Evolutionary conservation across 2,888 invertebrate species (phyloP), one percentile per base, ranked within the genome.

Genomic region (Lagria hirta): DNA sequence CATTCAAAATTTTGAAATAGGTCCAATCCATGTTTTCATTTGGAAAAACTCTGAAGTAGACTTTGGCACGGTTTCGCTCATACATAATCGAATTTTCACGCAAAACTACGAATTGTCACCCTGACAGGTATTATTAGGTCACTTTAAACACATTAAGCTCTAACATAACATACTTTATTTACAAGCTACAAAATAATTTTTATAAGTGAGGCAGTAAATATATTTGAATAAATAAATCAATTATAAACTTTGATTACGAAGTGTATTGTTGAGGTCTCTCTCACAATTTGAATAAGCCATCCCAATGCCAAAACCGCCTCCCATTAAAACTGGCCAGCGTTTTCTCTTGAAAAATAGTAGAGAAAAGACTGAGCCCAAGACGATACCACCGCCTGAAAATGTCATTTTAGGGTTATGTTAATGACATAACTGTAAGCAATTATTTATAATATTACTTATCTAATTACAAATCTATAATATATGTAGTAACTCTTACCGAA

Each of bases 231-330:
- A 36, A n/a, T n/a, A 14, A 30, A 16, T 30, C 13, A 3, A 32
- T 24, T 41, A 32, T n/a, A 36, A 12, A 24, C 30, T 38, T 11
- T 30, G 21, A n/a, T 43, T 20, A 14, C 42, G 34, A 24, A 44
- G 23, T 3, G 70, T 65, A 15, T 67, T 65, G 57, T 79, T 79
- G 26, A 80, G 59, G 52, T 83, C 83, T 64, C 81, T 75, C 73
- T 92, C 86, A 71, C 93, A 94, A 72, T 92, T 91, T 36, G 88
- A 80, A 74, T 87, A 89, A 29, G 92, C 93, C 75, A 91, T 83
- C 32, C 97, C 97, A 60, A 94, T 73, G 21, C 96, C 97, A 68
- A 92, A 82, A 36, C 95, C 95, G 53, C 86, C 80, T 20, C 95
- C 95, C 45, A 90, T 78, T 63, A 89, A 80, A 15, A 94, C 73